These are phyloP conservation scores for Lasioglossum villosulum DNA, from an alignment of 2,888 invertebrate species.

Conservation along the genomic window DNA sequence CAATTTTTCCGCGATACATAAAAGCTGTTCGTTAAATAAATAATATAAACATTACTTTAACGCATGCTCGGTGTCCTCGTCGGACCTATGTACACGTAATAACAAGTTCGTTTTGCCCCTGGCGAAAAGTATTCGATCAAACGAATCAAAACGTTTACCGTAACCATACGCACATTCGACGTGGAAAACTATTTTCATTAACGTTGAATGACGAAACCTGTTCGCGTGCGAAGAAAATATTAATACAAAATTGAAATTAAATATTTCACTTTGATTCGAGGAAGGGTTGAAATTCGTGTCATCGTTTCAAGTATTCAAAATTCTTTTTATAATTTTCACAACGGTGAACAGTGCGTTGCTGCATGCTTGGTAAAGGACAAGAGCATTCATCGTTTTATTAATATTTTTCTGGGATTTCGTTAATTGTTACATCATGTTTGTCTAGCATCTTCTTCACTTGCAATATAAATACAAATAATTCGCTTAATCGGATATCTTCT, in stretches of 20 bases:
- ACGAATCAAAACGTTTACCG: not conserved
- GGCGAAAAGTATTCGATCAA: not conserved
- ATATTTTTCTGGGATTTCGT: not conserved
- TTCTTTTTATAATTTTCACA: too few relatives aligned
- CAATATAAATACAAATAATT: not conserved
- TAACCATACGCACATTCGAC: not conserved
- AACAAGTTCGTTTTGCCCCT: conserved; percentile 37
- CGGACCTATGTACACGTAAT: conserved; percentile 59
- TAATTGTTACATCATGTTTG: not conserved
- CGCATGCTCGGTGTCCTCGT: conserved; percentile 55
- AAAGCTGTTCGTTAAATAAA: conserved; percentile 69
- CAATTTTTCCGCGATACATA: conserved; percentile 44
- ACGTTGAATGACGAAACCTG: not conserved
- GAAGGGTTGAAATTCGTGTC: not conserved
- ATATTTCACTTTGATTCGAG: not conserved
- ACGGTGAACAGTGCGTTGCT: too few relatives aligned
- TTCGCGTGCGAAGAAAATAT: not conserved
- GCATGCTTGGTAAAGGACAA: not conserved
- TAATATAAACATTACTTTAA: conserved; percentile 67
- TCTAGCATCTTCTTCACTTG: not conserved
- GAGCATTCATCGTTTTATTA: conserved; percentile 6
- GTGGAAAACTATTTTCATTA: not conserved
- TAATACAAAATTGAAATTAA: not conserved
- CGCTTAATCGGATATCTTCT: not conserved
- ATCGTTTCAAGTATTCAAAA: not conserved